Evolutionary conservation across 2,888 invertebrate species (phyloP), one percentile per base, ranked within the genome.

Genomic region (Strigamia crassipes): DNA sequence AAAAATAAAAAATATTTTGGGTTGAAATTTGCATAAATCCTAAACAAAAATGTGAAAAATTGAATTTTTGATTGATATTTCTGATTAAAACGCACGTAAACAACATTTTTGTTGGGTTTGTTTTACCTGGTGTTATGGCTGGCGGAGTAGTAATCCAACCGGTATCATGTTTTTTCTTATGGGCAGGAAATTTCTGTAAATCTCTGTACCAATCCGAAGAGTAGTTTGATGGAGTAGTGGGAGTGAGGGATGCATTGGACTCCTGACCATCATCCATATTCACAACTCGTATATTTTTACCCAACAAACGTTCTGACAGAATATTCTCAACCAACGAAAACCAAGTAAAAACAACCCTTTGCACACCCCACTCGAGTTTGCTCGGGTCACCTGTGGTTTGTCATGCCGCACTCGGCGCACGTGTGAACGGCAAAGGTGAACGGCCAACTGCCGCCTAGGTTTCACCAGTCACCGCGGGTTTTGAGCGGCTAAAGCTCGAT

Each of bases 161-260:
- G 21, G 82, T 78, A 80, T 84, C 83, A 81, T 83, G 83, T 42
- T 82, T 83, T 12, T 82, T 79, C 31, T 83, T 82, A 38, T 83
- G 83, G 21, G 82, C 80, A 38, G 83, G 83, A 27, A 83, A 83
- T 31, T 83, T 83, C 73, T 84, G 84, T 18, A 84, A 80, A 46
- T 84, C 82, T 61, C 82, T 82, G 77, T 84, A 84, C 84, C 84
- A 84, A 38, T 83, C 82, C 18, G 82, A 82, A 73, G 83, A 83
- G 31, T 81, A 81, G 27, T 81, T 81, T 9, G 80, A 51, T 6
- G 81, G 78, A 46, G 81, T 81, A 34, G 81, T 81, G n/a, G 81
- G 81, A 12, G 81, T 81, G 41, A 21, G 79, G 79, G 73, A 73
- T 73, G 73, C 31, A 73, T 31, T 73, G 73, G 73, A 73, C n/a